Conservation (phyloP, 2,888 invertebrate genomes). For the Patella pellucida region DNA sequence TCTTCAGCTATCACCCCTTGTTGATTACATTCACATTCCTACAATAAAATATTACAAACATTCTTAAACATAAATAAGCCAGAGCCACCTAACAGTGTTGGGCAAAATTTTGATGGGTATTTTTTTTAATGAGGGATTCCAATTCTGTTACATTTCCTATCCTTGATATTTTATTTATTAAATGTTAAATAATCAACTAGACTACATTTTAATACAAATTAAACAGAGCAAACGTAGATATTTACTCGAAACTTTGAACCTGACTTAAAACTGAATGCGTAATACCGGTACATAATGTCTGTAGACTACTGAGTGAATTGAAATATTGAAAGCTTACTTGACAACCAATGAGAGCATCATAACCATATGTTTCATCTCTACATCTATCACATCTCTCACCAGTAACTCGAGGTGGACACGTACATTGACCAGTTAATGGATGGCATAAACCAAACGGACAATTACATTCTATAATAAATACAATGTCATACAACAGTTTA, state of each 20-base stretch:
- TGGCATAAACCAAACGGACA: conserved; percentile 91
- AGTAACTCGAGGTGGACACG: conserved; percentile 90
- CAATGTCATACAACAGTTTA: not conserved
- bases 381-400: conserved; percentile 93
- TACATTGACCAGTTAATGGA: conserved; percentile 88
- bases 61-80: too few relatives aligned
- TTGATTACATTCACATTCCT: conserved; percentile 89
- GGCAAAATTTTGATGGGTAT: too few relatives aligned
- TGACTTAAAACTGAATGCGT: too few relatives aligned
- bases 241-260: too few relatives aligned
- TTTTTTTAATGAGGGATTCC: too few relatives aligned
- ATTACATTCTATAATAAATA: conserved; percentile 69
- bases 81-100: too few relatives aligned
- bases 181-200: too few relatives aligned
- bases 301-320: not conserved
- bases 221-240: conserved; percentile 5
- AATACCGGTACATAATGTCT: too few relatives aligned
- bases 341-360: conserved; percentile 92
- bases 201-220: not conserved
- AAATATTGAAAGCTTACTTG: conserved; percentile 72
- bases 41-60: conserved; percentile 2
- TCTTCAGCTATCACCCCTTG: conserved; percentile 83
- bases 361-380: conserved; percentile 80
- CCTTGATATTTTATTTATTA: too few relatives aligned
- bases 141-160: too few relatives aligned